Evolutionary conservation across 1,140 invertebrate genomes (phyloP).

Genomic region (Odontomachus brunneus): DNA sequence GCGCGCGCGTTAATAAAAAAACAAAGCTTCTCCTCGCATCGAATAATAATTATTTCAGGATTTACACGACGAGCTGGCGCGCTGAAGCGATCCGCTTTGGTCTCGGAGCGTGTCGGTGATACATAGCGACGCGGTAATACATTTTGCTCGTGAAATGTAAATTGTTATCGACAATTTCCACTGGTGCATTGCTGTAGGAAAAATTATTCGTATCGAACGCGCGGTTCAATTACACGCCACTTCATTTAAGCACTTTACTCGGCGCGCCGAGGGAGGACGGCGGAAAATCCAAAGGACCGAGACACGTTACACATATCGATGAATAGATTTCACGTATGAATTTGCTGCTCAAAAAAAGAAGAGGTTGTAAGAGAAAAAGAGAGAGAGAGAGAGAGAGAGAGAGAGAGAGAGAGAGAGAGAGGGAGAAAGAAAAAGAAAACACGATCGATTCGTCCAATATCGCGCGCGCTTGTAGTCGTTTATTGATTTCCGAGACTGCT

Average conservation of each 20-base stretch:
- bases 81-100: too few relatives aligned
- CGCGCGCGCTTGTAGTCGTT: constrained; percentile 69
- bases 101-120: too few relatives aligned
- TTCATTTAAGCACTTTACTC: constrained; percentile 38
- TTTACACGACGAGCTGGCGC: too few relatives aligned
- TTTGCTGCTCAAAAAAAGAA: constrained; percentile 13
- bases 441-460: constrained; percentile 54
- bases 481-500: constrained; percentile 79
- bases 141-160: not conserved
- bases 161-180: constrained; percentile 9
- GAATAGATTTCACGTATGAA: constrained; percentile 31
- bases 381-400: too few relatives aligned
- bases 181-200: not conserved
- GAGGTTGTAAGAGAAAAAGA: too few relatives aligned
- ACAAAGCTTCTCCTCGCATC: too few relatives aligned
- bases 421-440: constrained; percentile 29
- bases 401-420: too few relatives aligned
- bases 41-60: too few relatives aligned
- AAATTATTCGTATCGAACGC: not conserved
- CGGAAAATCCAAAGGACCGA: not conserved
- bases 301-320: constrained; percentile 11
- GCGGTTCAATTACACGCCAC: constrained; percentile 2
- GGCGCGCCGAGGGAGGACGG: not conserved
- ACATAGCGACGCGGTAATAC: too few relatives aligned
- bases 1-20: too few relatives aligned